Evolutionary conservation across 2,888 invertebrate species (phyloP).

Genomic region (Hedya salicella): DNA sequence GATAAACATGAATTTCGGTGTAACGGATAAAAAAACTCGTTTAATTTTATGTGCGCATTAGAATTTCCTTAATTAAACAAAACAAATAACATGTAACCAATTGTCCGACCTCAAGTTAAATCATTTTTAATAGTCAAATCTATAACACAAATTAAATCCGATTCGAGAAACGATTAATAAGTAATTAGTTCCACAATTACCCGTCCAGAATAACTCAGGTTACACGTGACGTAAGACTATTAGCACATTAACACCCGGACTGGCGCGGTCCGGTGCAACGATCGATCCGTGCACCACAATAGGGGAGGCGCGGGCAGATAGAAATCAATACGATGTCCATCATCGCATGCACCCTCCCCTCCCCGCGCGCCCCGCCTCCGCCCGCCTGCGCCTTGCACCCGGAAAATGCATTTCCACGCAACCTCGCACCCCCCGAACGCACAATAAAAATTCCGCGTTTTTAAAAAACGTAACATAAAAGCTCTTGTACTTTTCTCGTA

Average conservation of each 20-base stretch:
- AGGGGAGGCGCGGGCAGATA: conserved; percentile 84
- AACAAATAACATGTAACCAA: conserved; percentile 27
- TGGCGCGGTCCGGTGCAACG: conserved; percentile 72
- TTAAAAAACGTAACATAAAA: conserved; percentile 1
- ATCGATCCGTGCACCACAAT: conserved; percentile 81
- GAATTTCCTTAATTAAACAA: conserved; percentile 29
- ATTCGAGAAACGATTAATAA: conserved; percentile 39
- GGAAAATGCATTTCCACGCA: conserved; percentile 79
- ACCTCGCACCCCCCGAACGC: conserved; percentile 69
- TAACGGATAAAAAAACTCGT: neutral
- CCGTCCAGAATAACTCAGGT: conserved; percentile 30
- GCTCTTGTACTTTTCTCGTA: conserved; percentile 56
- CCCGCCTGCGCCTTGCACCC: conserved; percentile 81
- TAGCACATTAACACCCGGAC: conserved; percentile 61
- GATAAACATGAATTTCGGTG: neutral
- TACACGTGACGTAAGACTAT: conserved; percentile 65
- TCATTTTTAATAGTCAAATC: conserved; percentile 27
- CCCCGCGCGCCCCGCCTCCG: conserved; percentile 71
- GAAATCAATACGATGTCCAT: conserved; percentile 86
- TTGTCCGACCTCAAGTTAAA: conserved; percentile 26
- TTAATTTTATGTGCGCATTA: conserved; percentile 7
- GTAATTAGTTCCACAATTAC: conserved; percentile 42
- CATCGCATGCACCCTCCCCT: conserved; percentile 87
- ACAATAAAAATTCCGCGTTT: conserved; percentile 17
- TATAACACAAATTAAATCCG: conserved; percentile 37